These are phyloP conservation scores for Andrena bucephala DNA, from an alignment of 2,888 invertebrate species.

Conservation along the genomic window DNA sequence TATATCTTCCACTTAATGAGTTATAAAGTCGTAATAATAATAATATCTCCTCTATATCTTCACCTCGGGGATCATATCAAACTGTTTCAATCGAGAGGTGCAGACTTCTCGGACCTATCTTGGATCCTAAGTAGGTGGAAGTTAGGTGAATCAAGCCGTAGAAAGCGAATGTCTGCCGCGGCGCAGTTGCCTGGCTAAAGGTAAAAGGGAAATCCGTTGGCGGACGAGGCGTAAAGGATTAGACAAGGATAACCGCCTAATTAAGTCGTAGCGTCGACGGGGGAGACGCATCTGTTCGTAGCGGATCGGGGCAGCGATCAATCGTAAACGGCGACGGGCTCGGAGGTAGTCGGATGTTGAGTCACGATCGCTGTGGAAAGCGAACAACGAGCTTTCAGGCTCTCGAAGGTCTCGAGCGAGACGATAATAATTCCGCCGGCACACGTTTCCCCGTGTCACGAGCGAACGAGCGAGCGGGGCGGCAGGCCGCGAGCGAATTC, in stretches of 20 bases:
- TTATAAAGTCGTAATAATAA: too few relatives aligned
- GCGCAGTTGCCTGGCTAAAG: background rate
- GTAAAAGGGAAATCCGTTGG: slow-evolving; percentile 34
- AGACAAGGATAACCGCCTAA: slow-evolving; percentile 38
- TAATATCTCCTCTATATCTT: too few relatives aligned
- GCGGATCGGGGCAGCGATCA: slow-evolving; percentile 17
- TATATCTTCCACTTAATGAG: too few relatives aligned
- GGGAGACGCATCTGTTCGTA: slow-evolving; percentile 1
- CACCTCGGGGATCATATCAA: too few relatives aligned
- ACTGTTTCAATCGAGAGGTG: too few relatives aligned
- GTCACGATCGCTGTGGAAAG: slow-evolving; percentile 47
- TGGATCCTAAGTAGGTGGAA: too few relatives aligned
- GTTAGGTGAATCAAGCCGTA: too few relatives aligned
- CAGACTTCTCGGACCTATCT: too few relatives aligned
- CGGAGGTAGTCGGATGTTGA: slow-evolving; percentile 28
- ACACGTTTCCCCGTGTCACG: slow-evolving; percentile 52
- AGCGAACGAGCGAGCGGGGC: slow-evolving; percentile 16
- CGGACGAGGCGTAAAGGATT: slow-evolving; percentile 20
- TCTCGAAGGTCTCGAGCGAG: slow-evolving; percentile 42
- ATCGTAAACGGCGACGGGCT: slow-evolving; percentile 39
- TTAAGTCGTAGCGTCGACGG: slow-evolving; percentile 30
- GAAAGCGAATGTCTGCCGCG: background rate
- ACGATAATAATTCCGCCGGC: slow-evolving; percentile 47
- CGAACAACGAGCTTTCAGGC: slow-evolving; percentile 31
- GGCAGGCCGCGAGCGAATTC: slow-evolving; percentile 54